A percentile compares a stretch with the other conserved stretches of the same genome.
phyloP scores from a whole-genome alignment of 92 coral and sea anemone species.

The Meandrina meandrites region DNA sequence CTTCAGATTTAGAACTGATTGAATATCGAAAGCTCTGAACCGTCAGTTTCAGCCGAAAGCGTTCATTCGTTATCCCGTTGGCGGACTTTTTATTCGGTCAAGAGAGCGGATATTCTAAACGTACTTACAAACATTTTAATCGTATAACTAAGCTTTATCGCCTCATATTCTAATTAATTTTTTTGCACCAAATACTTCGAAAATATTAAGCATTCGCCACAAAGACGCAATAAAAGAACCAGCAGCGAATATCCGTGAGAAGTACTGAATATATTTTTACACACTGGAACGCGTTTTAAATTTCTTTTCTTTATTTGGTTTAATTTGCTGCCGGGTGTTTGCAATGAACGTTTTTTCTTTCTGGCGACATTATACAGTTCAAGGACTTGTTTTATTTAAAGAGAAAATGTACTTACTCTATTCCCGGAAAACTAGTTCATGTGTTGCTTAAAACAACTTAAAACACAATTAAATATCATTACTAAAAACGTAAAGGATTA shows the following conservation, averaged over 20 bases:
- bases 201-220: neutral
- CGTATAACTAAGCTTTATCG: neutral
- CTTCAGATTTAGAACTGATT: neutral
- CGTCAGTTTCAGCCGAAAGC: neutral
- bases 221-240: neutral
- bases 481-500: no score
- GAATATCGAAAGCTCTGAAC: neutral
- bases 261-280: neutral
- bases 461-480: no score
- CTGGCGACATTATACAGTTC: neutral
- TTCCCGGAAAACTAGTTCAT: no score
- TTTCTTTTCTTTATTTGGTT: neutral
- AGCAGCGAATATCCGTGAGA: slow-evolving; percentile 10
- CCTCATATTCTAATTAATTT: neutral
- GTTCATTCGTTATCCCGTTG: neutral
- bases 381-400: no score
- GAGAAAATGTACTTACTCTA: no score
- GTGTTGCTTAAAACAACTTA: no score
- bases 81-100: neutral
- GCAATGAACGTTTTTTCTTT: neutral
- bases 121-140: neutral
- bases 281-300: neutral
- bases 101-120: neutral
- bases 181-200: neutral
- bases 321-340: neutral